Evolutionary conservation across 2,113 vertebrate species (phyloP).

Genomic region (Ancistrus triradiatus): DNA sequence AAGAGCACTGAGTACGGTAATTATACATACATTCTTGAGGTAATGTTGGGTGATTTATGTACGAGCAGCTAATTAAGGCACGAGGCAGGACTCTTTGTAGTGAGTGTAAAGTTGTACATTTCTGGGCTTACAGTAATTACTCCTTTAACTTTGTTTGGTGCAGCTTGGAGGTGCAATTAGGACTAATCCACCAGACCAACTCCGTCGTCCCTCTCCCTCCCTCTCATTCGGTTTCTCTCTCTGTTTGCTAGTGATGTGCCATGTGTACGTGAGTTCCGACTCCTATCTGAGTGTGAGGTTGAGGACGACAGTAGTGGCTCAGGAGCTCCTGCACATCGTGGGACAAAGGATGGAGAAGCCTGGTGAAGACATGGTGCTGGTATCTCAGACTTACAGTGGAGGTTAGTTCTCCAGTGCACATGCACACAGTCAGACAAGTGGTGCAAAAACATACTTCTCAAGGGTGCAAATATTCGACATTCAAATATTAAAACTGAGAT

Average conservation of each 20-base stretch:
- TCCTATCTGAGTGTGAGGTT: slow-evolving; percentile 92
- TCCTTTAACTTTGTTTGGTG: slow-evolving; percentile 15
- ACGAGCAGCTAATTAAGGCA: slow-evolving; percentile 26
- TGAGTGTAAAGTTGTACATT: background rate
- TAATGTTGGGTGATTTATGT: slow-evolving; percentile 27
- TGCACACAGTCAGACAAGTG: slow-evolving; percentile 10
- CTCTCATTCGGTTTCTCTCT: slow-evolving; percentile 3
- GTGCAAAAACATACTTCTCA: no score
- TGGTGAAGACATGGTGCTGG: slow-evolving; percentile 84
- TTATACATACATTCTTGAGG: no score
- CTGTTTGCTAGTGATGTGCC: slow-evolving; percentile 81
- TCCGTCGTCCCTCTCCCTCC: background rate
- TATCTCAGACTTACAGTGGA: slow-evolving; percentile 74
- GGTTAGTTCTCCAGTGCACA: slow-evolving; percentile 61
- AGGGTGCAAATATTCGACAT: no score
- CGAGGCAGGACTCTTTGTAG: background rate
- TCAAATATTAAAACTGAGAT: no score
- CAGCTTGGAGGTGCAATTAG: slow-evolving; percentile 8
- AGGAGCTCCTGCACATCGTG: slow-evolving; percentile 84
- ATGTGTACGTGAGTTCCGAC: slow-evolving; percentile 85
- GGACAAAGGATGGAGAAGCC: slow-evolving; percentile 81
- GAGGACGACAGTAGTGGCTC: slow-evolving; percentile 77
- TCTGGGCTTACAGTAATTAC: slow-evolving; percentile 4
- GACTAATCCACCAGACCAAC: background rate
- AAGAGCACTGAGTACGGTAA: no score